phyloP scores from a whole-genome alignment of 2,888 invertebrate species.

The Mantis religiosa region DNA sequence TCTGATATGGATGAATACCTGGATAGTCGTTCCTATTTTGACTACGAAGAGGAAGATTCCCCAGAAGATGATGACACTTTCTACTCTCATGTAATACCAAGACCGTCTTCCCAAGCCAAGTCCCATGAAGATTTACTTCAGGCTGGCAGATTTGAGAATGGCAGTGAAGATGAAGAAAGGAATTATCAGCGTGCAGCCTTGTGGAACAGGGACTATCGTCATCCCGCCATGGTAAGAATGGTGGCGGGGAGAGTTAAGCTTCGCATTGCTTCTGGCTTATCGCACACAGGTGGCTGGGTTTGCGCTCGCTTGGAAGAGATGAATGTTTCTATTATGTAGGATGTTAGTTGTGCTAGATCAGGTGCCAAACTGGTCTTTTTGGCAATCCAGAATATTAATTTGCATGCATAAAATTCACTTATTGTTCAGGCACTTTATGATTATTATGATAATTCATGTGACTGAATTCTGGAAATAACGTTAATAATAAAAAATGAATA shows the following conservation, averaged over 20 bases:
- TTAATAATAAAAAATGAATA: background rate
- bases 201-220: background rate
- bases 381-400: background rate
- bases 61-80: conserved; percentile 23
- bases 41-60: background rate
- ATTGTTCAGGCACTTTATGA: background rate
- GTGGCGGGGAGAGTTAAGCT: background rate
- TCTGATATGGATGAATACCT: background rate
- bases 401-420: background rate
- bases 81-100: conserved; percentile 30
- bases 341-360: background rate
- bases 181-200: background rate
- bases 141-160: conserved; percentile 17
- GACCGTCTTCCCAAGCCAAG: background rate
- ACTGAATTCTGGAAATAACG: background rate
- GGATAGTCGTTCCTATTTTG: background rate
- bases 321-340: background rate
- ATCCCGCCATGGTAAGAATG: background rate
- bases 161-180: background rate
- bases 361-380: background rate
- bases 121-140: background rate
- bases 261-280: background rate
- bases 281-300: background rate
- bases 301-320: background rate
- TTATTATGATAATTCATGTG: background rate